Evolutionary conservation across 2,888 invertebrate species (phyloP), one percentile per base, ranked within the genome.

Genomic region (Nomada flava): DNA sequence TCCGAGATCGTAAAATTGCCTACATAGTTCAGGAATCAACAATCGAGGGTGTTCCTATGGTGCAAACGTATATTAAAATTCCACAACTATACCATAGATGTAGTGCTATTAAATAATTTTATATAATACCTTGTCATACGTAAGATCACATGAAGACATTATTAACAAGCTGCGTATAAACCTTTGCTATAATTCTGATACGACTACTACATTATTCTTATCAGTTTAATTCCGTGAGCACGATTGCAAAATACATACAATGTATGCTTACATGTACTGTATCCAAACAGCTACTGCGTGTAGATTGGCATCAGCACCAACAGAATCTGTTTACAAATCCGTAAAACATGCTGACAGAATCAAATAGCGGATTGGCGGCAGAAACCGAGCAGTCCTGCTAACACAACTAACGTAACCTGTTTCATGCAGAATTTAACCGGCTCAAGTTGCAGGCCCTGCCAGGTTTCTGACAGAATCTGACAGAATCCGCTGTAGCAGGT

Each of bases 1-100:
- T 91, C 98, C 99, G 68, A 98, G 94, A 88, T 97, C 94, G 94
- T 99, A 99, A 94, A 99, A 99, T 92, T 97, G 97, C 72, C 96
- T 95, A 92, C 98, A 98, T 70, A 99, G 94, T 91, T 97, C 96
- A 3, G 98, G 98, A 90, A 99, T 99, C 60, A 99, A 94, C 89
- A 96, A 96, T 80, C 96, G 95, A 7, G 98, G 98, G 93, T 98
- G 97, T 90, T 97, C 96, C 96, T 96, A 9, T 2, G 64, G 57
- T n/a, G 68, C 10, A 76, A 52, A 75, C 18, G 13, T 20, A n/a
- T n/a, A 57, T 29, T 36, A 47, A 64, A 53, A 20, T 36, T n/a
- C 59, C 36, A 18, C 57, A 36, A 47, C 50, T 36, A 23, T 68
- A 42, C 57, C 18, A 57, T 59, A 7, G 10, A 42, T 59, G 3